phyloP scores from a whole-genome alignment of 2,888 invertebrate species.

The Macaria liturata region DNA sequence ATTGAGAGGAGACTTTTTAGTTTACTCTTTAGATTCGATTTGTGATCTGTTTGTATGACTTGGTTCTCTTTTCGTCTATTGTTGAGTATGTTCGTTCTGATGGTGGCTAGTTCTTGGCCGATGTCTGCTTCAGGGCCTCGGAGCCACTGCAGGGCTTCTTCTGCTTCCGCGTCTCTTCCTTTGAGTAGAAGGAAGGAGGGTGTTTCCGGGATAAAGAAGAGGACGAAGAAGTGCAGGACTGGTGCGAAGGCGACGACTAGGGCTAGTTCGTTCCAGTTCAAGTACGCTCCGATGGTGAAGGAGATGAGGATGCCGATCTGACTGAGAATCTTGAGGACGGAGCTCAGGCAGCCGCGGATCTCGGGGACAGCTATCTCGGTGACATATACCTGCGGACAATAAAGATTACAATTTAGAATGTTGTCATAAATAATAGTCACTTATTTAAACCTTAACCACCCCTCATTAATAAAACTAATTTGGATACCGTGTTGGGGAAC shows the following conservation, averaged over 20 bases:
- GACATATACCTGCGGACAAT: constrained; percentile 89
- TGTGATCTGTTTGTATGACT: neutral
- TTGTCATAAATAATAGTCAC: neutral
- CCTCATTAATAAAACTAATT: too few relatives aligned
- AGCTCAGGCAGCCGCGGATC: constrained; percentile 92
- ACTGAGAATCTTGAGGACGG: constrained; percentile 92
- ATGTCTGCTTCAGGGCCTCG: constrained; percentile 91
- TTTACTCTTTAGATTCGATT: constrained; percentile 47
- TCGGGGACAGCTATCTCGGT: constrained; percentile 95
- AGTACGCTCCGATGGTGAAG: constrained; percentile 90
- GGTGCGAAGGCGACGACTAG: constrained; percentile 90
- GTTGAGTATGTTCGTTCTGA: constrained; percentile 86
- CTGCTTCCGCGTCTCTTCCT: constrained; percentile 89
- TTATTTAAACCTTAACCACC: too few relatives aligned
- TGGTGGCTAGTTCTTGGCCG: constrained; percentile 87
- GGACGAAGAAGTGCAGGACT: constrained; percentile 87
- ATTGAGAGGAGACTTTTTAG: constrained; percentile 68
- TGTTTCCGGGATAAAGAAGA: constrained; percentile 93
- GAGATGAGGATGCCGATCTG: constrained; percentile 93
- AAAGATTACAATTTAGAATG: neutral
- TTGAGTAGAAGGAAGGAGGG: constrained; percentile 91
- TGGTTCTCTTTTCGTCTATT: constrained; percentile 49
- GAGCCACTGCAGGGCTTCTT: constrained; percentile 90
- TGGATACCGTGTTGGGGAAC: too few relatives aligned
- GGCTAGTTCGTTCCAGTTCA: constrained; percentile 93